Conservation (phyloP, 2,888 invertebrate species). For the Gastracanthus pulcherrimus region DNA sequence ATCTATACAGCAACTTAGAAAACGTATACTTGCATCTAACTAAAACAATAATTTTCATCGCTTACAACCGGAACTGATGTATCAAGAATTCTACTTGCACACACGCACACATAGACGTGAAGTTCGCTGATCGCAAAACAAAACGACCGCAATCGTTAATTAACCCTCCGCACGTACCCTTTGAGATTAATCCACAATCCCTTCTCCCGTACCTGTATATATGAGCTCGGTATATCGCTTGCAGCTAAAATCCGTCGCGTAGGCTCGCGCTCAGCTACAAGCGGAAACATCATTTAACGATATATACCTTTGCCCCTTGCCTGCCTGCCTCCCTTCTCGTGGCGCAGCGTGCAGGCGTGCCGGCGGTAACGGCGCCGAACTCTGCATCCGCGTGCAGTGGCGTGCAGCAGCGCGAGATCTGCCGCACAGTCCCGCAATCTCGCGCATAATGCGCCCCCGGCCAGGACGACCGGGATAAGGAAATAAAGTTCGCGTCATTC, state of each 20-base stretch:
- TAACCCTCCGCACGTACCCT: not conserved
- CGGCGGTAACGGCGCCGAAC: not conserved
- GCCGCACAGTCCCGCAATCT: not conserved
- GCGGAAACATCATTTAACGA: constrained; percentile 3
- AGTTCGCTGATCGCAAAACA: not conserved
- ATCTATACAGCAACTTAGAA: too few relatives aligned
- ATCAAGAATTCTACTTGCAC: not conserved
- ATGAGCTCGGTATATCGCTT: not conserved
- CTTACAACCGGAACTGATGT: too few relatives aligned
- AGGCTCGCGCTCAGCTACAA: not conserved
- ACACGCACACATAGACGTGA: too few relatives aligned
- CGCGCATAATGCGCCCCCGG: constrained; percentile 48
- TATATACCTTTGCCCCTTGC: constrained; percentile 14
- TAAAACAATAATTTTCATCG: too few relatives aligned
- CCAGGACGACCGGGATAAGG: constrained; percentile 52
- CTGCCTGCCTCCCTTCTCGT: not conserved
- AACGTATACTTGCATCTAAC: too few relatives aligned
- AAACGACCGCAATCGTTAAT: not conserved
- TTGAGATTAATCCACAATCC: constrained; percentile 19
- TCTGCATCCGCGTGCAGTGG: not conserved
- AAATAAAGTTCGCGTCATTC: constrained; percentile 64
- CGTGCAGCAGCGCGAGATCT: not conserved
- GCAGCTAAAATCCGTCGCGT: constrained; percentile 1
- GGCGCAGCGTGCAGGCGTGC: not conserved
- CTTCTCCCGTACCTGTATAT: not conserved